phyloP scores from a whole-genome alignment of 2,113 vertebrate genomes.

The Struthio camelus region DNA sequence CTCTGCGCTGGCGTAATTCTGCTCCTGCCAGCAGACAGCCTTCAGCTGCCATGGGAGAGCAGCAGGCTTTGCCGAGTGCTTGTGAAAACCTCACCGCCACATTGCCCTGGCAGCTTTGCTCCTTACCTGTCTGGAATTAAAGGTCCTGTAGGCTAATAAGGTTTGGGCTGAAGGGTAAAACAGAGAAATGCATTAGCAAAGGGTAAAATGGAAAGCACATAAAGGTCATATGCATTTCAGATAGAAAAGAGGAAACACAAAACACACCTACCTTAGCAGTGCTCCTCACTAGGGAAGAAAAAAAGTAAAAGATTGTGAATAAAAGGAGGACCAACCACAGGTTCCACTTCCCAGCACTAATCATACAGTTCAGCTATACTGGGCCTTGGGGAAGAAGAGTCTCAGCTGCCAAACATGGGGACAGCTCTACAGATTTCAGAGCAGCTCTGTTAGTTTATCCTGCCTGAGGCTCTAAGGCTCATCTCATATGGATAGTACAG shows the following conservation, averaged over 20 bases:
- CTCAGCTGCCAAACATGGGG: accelerated
- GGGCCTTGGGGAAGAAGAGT: neutral
- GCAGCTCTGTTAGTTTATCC: neutral
- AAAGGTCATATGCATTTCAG: neutral
- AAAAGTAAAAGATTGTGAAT: neutral
- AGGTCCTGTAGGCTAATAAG: neutral
- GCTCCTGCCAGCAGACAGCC: neutral
- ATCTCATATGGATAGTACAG: neutral
- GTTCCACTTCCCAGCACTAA: neutral
- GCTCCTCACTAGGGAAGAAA: neutral
- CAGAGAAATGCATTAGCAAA: neutral
- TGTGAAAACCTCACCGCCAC: neutral
- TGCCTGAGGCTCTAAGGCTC: no score
- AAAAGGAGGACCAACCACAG: neutral
- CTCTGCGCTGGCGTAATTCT: neutral
- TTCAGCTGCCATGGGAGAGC: neutral
- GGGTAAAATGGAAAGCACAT: neutral
- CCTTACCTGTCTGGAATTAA: neutral
- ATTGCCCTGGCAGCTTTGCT: neutral
- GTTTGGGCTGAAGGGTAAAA: neutral
- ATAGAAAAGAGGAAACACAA: neutral
- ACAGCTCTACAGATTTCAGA: neutral
- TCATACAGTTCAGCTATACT: neutral
- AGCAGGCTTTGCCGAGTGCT: neutral
- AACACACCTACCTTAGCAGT: neutral